A percentile compares a stretch with the other conserved stretches of the same genome.
These are phyloP conservation scores for Arvicanthis niloticus DNA, from an alignment of 2,113 vertebrate species.

Conservation along the genomic window DNA sequence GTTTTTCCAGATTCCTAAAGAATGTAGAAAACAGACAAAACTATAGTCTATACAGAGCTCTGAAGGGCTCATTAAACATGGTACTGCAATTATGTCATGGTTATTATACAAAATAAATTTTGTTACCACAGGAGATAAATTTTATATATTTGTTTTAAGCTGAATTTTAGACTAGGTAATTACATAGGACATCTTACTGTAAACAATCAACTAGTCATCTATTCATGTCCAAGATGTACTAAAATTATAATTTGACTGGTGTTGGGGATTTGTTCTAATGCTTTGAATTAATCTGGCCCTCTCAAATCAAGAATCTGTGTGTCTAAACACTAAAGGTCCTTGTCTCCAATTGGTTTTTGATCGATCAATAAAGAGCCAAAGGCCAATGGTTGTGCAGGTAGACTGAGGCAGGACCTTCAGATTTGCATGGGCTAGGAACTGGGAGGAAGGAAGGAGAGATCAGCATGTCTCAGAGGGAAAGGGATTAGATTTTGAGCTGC, in stretches of 20 bases:
- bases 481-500: too few species aligned
- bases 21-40: constrained; percentile 47
- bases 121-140: not conserved
- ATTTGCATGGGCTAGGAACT: too few species aligned
- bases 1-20: constrained; percentile 44
- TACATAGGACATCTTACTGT: constrained; percentile 12
- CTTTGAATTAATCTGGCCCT: too few species aligned
- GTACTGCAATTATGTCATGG: not conserved
- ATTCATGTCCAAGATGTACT: not conserved
- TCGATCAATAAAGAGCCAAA: too few species aligned
- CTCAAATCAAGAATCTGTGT: too few species aligned
- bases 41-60: not conserved
- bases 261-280: too few species aligned
- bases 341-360: too few species aligned
- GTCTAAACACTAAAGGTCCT: too few species aligned
- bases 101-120: constrained; percentile 24
- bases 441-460: too few species aligned
- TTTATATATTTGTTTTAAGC: not conserved
- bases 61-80: not conserved
- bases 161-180: constrained; percentile 16
- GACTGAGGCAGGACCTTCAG: too few species aligned
- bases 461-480: too few species aligned
- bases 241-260: constrained; percentile 24
- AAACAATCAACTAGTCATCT: constrained; percentile 13
- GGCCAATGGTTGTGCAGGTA: too few species aligned